Conservation (phyloP, 2,113 vertebrate genomes). For the Lichenostomus cassidix region DNA sequence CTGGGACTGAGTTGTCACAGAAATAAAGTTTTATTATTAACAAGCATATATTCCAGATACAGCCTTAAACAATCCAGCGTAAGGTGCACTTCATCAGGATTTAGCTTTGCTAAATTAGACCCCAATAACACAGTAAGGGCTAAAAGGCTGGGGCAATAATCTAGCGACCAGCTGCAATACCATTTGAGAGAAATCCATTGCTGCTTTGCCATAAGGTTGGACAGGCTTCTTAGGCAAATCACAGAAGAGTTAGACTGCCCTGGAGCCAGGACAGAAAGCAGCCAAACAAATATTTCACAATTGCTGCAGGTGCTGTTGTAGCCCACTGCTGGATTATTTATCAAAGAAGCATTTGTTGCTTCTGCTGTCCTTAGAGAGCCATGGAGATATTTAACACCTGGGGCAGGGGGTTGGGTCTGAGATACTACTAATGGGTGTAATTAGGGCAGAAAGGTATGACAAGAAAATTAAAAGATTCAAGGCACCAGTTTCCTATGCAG, state of each 20-base stretch:
- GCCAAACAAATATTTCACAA: not conserved
- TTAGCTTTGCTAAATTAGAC: not conserved
- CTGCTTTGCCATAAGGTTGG: not conserved
- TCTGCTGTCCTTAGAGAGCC: not conserved
- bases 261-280: not conserved
- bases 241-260: not conserved
- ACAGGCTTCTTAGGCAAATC: not conserved
- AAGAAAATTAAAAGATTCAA: not conserved
- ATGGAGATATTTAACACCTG: not conserved
- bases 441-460: not conserved
- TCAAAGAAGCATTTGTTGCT: not conserved
- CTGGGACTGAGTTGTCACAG: not conserved
- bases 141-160: not conserved
- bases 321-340: not conserved
- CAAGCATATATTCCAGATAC: not conserved
- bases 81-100: not conserved
- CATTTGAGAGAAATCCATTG: not conserved
- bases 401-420: not conserved
- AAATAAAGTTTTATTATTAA: not conserved
- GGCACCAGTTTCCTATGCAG: not conserved
- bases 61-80: not conserved
- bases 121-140: not conserved
- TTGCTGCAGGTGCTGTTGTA: not conserved
- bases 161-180: not conserved
- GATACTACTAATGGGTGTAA: not conserved